Percentiles rank a stretch among this genome's conserved stretches.
phyloP scores from a whole-genome alignment of 2,797 vertebrate species.

The Enteromius argenteus region DNA sequence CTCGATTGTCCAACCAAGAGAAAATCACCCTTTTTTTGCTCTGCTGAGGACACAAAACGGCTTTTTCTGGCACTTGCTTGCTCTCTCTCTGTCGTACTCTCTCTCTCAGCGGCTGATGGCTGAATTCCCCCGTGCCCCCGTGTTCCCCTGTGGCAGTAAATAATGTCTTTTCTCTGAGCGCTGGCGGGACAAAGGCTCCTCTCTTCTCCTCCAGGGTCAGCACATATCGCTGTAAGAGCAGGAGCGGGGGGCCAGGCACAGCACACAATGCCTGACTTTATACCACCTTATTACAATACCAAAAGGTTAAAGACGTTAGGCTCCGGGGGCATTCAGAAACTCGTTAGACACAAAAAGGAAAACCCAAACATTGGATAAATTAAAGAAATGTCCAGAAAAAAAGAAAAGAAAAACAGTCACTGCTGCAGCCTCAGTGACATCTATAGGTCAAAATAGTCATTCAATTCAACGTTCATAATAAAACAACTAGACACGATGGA shows the following conservation, averaged over 20 bases:
- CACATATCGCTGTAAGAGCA: constrained; percentile 66
- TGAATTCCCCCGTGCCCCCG: constrained; percentile 63
- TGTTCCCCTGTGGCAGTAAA: constrained; percentile 67
- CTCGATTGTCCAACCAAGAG: constrained; percentile 62
- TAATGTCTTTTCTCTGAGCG: constrained; percentile 71
- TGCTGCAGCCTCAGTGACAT: neutral
- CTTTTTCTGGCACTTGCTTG: constrained; percentile 44
- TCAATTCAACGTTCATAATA: neutral
- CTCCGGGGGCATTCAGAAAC: constrained; percentile 61
- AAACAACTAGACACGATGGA: neutral
- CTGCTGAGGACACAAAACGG: constrained; percentile 59
- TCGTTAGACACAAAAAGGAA: constrained; percentile 58
- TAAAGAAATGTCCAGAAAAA: constrained; percentile 38
- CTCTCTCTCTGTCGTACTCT: constrained; percentile 36
- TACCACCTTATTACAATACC: constrained; percentile 68
- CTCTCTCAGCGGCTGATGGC: constrained; percentile 63
- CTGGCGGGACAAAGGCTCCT: constrained; percentile 64
- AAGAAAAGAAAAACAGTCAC: neutral
- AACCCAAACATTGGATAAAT: constrained; percentile 54
- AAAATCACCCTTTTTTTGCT: constrained; percentile 53
- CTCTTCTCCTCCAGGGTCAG: constrained; percentile 70
- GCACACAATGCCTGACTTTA: constrained; percentile 67
- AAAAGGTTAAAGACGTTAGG: constrained; percentile 70
- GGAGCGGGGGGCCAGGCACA: constrained; percentile 63
- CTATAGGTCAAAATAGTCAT: neutral